These are phyloP conservation scores for Chrysemys picta DNA, from an alignment of 2,113 vertebrate genomes.

Conservation along the genomic window DNA sequence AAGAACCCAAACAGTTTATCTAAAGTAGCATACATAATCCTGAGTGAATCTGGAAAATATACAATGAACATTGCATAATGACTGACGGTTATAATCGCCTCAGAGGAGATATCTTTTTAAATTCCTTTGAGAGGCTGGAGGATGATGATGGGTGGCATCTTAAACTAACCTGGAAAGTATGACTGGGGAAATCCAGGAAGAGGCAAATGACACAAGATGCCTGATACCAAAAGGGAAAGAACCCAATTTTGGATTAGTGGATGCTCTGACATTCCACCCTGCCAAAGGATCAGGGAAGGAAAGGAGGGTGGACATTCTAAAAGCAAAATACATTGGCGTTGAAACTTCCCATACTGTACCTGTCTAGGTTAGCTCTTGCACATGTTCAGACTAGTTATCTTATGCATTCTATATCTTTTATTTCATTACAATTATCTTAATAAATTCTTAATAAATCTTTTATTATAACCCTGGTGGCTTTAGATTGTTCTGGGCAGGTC, in stretches of 20 bases:
- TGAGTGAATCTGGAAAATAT: not conserved
- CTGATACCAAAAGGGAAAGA: not conserved
- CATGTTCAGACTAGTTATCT: constrained; percentile 35
- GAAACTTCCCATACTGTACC: not conserved
- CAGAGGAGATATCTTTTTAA: not conserved
- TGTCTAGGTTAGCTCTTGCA: constrained; percentile 25
- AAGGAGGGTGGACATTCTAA: not conserved
- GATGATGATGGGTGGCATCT: not conserved
- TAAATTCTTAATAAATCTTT: constrained; percentile 45
- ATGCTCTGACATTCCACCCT: not conserved
- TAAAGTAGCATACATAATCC: not conserved
- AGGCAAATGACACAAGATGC: not conserved
- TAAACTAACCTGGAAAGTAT: not conserved
- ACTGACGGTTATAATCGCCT: not conserved
- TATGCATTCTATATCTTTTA: constrained; percentile 33
- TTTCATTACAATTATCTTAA: not conserved
- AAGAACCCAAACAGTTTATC: not conserved
- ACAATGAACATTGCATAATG: not conserved
- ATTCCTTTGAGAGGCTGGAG: not conserved
- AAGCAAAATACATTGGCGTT: not conserved
- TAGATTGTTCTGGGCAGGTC: not conserved
- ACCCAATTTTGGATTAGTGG: not conserved
- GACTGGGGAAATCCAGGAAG: not conserved
- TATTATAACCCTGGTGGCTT: not conserved
- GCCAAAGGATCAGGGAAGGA: not conserved